phyloP scores from a whole-genome alignment of 2,113 vertebrate genomes.

The Dasyornis broadbenti region DNA sequence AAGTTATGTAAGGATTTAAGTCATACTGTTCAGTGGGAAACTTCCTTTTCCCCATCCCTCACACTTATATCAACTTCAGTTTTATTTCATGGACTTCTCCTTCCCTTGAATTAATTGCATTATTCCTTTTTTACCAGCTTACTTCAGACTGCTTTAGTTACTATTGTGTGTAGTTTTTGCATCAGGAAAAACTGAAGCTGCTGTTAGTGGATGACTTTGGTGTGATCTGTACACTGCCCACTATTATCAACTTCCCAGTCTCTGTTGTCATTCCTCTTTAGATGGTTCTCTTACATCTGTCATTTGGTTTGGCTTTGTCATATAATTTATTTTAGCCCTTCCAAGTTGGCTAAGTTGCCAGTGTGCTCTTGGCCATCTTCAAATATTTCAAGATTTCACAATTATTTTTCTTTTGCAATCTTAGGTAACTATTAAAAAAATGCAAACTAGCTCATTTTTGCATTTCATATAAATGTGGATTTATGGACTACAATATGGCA shows the following conservation, averaged over 20 bases:
- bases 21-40: neutral
- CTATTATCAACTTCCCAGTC: neutral
- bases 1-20: neutral
- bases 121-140: neutral
- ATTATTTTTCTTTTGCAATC: neutral
- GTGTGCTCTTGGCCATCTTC: neutral
- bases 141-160: neutral
- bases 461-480: neutral
- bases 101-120: neutral
- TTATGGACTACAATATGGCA: neutral
- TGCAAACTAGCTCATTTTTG: neutral
- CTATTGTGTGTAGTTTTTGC: neutral
- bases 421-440: neutral
- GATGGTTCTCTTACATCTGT: neutral
- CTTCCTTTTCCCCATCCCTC: neutral
- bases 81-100: neutral
- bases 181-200: neutral
- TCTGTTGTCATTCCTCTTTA: neutral
- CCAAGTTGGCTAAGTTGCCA: neutral
- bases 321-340: neutral
- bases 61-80: neutral
- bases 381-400: neutral
- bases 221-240: neutral
- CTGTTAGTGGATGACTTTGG: neutral
- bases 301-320: neutral